Base-by-base conservation (phyloP, 1,140 invertebrate genomes). In the Drosophila melanogaster region DNA sequence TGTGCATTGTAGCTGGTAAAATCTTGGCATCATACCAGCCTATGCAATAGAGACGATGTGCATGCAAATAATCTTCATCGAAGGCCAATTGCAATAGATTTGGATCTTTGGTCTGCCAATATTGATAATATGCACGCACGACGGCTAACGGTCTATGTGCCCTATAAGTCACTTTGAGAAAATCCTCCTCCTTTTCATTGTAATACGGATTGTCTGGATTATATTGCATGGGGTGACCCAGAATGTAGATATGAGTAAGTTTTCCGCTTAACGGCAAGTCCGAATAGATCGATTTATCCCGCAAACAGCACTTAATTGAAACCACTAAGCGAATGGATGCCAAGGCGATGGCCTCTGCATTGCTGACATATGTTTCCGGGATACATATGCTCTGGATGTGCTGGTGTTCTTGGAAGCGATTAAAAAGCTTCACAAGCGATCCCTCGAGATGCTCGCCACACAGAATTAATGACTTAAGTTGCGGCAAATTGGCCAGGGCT, bases 271-370 rank as follows among this genome's bases (percentile, higher is more conserved):
- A 5, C 6, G 22, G 33, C 3, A 54, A 4, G 4, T 22, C 10
- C 1, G 8, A 6, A 56, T 19, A 56, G 15, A n/a, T 14, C 6
- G 54, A n/a, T 6, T n/a, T 11, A 24, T 54, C 7, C 14, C 14
- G 33, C 14, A 54, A 15, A 15, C 59, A 62, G 17, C 7, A 59
- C 30, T 59, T 62, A 11, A 62, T 6, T 1, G 54, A 59, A 14
- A 5, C 6, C 11, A 62, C 10, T 2, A 14, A 33, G 11, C 0
- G 3, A 19, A 59, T 59, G 10, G 40, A 4, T 3, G 37, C n/a
- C 11, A 62, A 11, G 0, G 59, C 37, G 6, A 33, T 2, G 11
- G n/a, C 37, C 37, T 62, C 59, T 33, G 58, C 59, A 2, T 0
- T 10, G 1, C 24, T 41, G 3, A 62, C 7, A 59, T 7, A 22